phyloP scores from a whole-genome alignment of 2,888 invertebrate genomes.

The Polylopha cassiicola region DNA sequence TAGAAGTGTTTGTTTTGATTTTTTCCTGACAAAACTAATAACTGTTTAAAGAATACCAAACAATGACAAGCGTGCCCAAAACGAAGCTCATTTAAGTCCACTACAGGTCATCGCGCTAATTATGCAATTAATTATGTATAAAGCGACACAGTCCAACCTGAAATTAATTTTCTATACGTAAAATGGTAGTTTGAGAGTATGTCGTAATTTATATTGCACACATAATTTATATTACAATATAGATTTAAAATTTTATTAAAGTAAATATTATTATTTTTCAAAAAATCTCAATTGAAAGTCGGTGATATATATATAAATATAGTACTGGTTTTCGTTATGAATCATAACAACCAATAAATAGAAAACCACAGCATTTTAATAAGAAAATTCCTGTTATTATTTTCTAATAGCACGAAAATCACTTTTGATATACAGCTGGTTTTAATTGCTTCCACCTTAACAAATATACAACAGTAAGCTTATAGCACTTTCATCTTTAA shows the following conservation, averaged over 20 bases:
- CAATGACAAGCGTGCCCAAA: slow-evolving; percentile 3
- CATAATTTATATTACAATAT: no score
- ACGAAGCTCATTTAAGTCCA: slow-evolving; percentile 9
- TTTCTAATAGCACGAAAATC: slow-evolving; percentile 6
- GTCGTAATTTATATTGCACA: no score
- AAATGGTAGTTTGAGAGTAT: slow-evolving; percentile 5
- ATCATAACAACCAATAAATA: no score
- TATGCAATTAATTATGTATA: slow-evolving; percentile 7
- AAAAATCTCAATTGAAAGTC: no score
- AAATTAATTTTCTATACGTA: slow-evolving; percentile 1
- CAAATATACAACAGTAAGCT: no score
- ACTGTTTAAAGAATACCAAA: slow-evolving; percentile 11
- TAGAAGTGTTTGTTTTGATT: no score
- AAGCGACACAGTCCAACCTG: not conserved
- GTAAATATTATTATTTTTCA: no score
- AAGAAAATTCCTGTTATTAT: slow-evolving; percentile 1
- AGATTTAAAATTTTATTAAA: no score
- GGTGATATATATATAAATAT: no score
- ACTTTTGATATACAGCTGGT: slow-evolving; percentile 7
- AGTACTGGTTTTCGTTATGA: no score
- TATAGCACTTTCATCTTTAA: slow-evolving; percentile 10
- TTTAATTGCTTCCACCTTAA: slow-evolving; percentile 8
- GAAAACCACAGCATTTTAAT: not conserved
- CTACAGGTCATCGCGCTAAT: slow-evolving; percentile 2
- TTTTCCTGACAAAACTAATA: no score